Evolutionary conservation across 2,113 vertebrate genomes (phyloP), one percentile per base, ranked within the genome.

Genomic region (Syrmaticus mikado): DNA sequence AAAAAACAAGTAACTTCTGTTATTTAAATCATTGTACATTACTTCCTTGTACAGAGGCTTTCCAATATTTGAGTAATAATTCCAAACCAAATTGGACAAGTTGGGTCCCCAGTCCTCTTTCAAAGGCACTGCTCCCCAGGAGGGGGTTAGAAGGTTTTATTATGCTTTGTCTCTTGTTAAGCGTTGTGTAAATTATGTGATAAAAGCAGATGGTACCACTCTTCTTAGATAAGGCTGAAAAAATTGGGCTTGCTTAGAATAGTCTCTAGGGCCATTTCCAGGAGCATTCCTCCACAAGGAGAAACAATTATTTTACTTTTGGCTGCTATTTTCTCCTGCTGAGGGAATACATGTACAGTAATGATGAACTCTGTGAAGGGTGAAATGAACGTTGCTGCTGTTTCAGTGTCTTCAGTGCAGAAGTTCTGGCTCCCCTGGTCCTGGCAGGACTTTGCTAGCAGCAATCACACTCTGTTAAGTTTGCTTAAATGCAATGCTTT

Each of bases 291-390:
- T 93, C 60, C 13, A 66, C 64, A 48, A 95, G 55, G 32, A 93
- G 86, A 57, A 93, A 92, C 70, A 90, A 86, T 94, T 85, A 24
- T 92, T 96, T 77, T 84, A 73, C 77, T 95, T 90, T 13, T 45
- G 85, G 87, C 68, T 85, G 71, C 78, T 85, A 75, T 8, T 71
- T 46, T 81, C 74, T 87, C 72, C 76, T 87, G 80, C 82, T 75
- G 82, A 80, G 77, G 58, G 65, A 84, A 75, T 9, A 36, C 19
- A 43, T 2, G 30, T 30, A 7, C 28, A 25, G 57, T 34, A 71
- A 83, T 55, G 48, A 96, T 71, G 70, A 81, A 90, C 34, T 40
- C 87, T 20, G 8, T 50, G 38, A 95, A 81, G 82, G 94, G 76
- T 83, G 46, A 38, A 85, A 95, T 62, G 70, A 64, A 94, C 24